These are phyloP conservation scores for Dicyrtoma fusca DNA, from an alignment of 2,888 invertebrate genomes.

Conservation along the genomic window DNA sequence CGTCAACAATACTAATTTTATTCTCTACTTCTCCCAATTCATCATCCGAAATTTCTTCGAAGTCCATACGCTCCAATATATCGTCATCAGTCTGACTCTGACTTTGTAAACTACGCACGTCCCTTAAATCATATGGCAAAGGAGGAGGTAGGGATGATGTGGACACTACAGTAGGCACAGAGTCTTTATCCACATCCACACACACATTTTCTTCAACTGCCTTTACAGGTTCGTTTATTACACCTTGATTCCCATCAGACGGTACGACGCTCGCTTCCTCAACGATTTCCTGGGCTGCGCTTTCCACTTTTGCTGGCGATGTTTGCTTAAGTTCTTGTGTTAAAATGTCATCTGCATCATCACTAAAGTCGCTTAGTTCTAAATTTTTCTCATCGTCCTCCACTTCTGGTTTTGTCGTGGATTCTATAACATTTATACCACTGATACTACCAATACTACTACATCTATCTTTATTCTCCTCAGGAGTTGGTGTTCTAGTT, in stretches of 20 bases:
- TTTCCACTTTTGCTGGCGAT: constrained; percentile 8
- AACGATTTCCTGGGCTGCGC: background rate
- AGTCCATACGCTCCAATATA: constrained; percentile 75
- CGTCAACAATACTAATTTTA: constrained; percentile 76
- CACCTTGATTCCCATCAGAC: background rate
- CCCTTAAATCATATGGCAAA: constrained; percentile 31
- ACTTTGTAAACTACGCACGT: constrained; percentile 45
- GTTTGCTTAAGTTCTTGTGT: constrained; percentile 31
- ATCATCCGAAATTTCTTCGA: constrained; percentile 88
- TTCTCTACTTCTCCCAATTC: constrained; percentile 80
- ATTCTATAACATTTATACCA: constrained; percentile 22
- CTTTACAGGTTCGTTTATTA: background rate
- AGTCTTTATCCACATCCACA: constrained; percentile 26
- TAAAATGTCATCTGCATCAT: constrained; percentile 54
- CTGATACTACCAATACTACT: constrained; percentile 27
- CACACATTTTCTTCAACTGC: constrained; percentile 12
- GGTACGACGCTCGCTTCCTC: background rate
- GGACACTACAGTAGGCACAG: constrained; percentile 14
- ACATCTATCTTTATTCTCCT: constrained; percentile 33
- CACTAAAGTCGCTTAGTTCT: constrained; percentile 56
- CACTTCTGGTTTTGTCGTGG: constrained; percentile 3
- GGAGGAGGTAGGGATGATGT: constrained; percentile 12
- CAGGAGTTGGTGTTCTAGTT: constrained; percentile 26
- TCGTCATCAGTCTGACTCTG: constrained; percentile 63
- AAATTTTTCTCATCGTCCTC: constrained; percentile 36